Evolutionary conservation across 2,113 vertebrate species (phyloP), one percentile per base, ranked within the genome.

Genomic region (Pteropus alecto): DNA sequence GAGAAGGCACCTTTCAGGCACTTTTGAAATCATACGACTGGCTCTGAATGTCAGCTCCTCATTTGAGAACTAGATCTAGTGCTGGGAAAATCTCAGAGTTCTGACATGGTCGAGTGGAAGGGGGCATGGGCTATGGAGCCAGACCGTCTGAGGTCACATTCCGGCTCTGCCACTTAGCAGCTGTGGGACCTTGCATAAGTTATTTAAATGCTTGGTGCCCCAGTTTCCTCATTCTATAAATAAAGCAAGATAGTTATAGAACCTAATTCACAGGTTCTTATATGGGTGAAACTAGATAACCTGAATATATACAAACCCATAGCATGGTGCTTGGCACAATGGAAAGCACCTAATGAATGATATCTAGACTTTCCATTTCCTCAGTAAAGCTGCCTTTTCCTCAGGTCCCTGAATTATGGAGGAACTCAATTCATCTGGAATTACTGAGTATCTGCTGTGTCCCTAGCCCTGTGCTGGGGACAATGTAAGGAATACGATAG

Each of bases 61-160:
- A 56, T 79, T 90, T 82, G 60, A 86, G 41, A 97, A 73, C 70
- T 84, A 81, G 78, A 67, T 87, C 70, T 92, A 41, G 63, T 93
- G 43, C 51, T 76, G n/a, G 46, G 54, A 82, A 90, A 87, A 54
- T 83, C 33, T 83, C 63, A 73, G 65, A 70, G 58, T 58, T 28
- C 22, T 92, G 41, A 86, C 30, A 28, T 26, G 58, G 67, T 90
- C 30, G 26, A 74, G 41, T 67, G 54, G 73, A 92, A 94, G 93
- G 76, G 38, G 38, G 63, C 56, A 68, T 74, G 81, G 71, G 28
- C 21, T 73, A 58, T 96, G 93, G 58, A 93, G 35, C 74, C 83
- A 93, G 51, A 70, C 48, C 84, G 90, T 65, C 70, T 65, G 61
- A 82, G 33, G 38, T 92, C 38, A 61, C 48, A 65, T 87, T 90